Conservation (phyloP, 2,888 invertebrate genomes). For the Aricia artaxerxes region DNA sequence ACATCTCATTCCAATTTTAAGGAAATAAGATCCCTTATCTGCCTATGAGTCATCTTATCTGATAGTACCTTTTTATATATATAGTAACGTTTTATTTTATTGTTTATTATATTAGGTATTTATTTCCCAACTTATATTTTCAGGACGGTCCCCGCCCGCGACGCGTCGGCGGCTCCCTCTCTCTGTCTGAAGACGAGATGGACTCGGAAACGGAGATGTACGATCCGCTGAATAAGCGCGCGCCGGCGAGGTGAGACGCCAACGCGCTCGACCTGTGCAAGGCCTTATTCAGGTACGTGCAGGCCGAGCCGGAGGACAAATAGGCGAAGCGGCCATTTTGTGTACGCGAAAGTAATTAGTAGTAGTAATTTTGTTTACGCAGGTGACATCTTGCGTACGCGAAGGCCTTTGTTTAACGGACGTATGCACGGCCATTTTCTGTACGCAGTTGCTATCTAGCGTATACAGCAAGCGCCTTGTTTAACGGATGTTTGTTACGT, state of each 20-base stretch:
- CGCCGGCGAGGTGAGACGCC: conserved; percentile 71
- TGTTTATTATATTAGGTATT: background rate
- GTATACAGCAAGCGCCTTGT: too few relatives aligned
- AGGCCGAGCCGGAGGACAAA: conserved; percentile 45
- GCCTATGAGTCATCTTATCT: too few relatives aligned
- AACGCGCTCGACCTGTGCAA: conserved; percentile 75
- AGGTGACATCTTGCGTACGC: background rate
- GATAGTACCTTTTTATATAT: too few relatives aligned
- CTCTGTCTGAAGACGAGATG: conserved; percentile 90
- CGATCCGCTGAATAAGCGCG: conserved; percentile 69
- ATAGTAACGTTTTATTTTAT: too few relatives aligned
- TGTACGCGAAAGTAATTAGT: too few relatives aligned
- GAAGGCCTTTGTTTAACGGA: too few relatives aligned
- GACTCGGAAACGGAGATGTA: conserved; percentile 84
- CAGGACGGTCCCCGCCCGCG: conserved; percentile 81
- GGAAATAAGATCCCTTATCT: too few relatives aligned
- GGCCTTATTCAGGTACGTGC: conserved; percentile 64
- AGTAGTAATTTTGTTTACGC: background rate
- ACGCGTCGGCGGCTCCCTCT: conserved; percentile 88
- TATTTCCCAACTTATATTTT: conserved; percentile 37
- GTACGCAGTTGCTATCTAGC: background rate
- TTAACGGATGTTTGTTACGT: too few relatives aligned
- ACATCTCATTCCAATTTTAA: too few relatives aligned
- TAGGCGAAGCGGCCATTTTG: conserved; percentile 18
- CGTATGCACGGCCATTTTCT: background rate